A percentile compares a stretch with the other conserved stretches of the same genome.
Evolutionary conservation across 1,140 invertebrate genomes (phyloP).

Genomic region (Bombus soroeensis): DNA sequence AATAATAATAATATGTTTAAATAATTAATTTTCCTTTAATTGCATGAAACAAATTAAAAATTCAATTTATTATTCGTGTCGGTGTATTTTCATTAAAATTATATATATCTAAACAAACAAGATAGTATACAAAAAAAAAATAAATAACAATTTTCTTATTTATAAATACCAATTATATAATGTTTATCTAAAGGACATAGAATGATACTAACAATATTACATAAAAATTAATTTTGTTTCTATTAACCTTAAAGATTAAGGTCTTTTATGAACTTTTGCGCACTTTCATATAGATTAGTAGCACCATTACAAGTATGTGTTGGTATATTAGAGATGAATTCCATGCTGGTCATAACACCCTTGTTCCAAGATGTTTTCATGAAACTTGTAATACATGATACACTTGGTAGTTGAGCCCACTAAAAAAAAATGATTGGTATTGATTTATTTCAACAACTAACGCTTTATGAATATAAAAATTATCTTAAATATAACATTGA

Average conservation of each 20-base stretch:
- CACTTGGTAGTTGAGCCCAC: slow-evolving; percentile 53
- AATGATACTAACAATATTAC: slow-evolving; percentile 3
- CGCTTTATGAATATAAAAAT: background rate
- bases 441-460: background rate
- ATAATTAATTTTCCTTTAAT: background rate
- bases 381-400: slow-evolving; percentile 50
- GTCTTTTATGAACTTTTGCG: background rate
- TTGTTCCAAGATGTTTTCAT: slow-evolving; percentile 69
- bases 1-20: background rate
- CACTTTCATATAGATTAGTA: background rate
- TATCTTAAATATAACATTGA: background rate
- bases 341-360: slow-evolving; percentile 64
- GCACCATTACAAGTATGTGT: slow-evolving; percentile 54
- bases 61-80: background rate
- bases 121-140: background rate
- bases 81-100: background rate
- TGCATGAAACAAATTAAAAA: background rate
- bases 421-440: background rate
- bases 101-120: background rate
- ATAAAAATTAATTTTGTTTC: background rate
- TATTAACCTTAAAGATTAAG: background rate
- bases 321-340: slow-evolving; percentile 67
- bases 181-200: background rate
- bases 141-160: slow-evolving; percentile 3
- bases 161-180: background rate